Evolutionary conservation across 2,888 invertebrate species (phyloP).

Genomic region (Idaea straminata): DNA sequence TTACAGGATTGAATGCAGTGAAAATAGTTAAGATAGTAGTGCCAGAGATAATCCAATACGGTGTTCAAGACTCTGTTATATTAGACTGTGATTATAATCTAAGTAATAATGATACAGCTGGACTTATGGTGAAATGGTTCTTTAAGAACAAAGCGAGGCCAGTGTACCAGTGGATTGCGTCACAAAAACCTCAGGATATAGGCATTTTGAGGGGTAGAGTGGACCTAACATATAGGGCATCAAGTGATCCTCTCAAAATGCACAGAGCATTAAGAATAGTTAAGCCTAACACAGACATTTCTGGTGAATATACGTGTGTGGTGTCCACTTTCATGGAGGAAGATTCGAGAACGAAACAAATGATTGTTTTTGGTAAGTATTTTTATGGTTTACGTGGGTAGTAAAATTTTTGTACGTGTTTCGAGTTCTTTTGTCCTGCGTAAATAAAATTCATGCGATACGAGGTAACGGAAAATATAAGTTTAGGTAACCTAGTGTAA

Average conservation of each 20-base stretch:
- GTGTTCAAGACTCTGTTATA: slow-evolving; percentile 81
- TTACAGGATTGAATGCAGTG: slow-evolving; percentile 79
- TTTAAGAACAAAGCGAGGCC: slow-evolving; percentile 83
- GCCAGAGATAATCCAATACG: slow-evolving; percentile 82
- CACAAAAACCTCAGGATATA: slow-evolving; percentile 83
- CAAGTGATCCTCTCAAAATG: slow-evolving; percentile 83
- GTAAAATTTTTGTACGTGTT: background rate
- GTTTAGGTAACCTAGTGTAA: too few species aligned
- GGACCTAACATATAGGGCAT: slow-evolving; percentile 83
- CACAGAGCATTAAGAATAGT: slow-evolving; percentile 86
- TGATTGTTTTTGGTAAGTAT: slow-evolving; percentile 84
- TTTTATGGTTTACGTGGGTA: background rate
- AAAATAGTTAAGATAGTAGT: slow-evolving; percentile 82
- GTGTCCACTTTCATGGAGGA: slow-evolving; percentile 86
- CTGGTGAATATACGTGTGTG: slow-evolving; percentile 87
- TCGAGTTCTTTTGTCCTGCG: background rate
- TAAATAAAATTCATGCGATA: background rate
- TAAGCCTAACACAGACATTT: slow-evolving; percentile 85
- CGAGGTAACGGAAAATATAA: background rate
- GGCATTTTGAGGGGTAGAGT: slow-evolving; percentile 78
- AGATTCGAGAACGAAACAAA: slow-evolving; percentile 82
- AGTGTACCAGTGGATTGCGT: slow-evolving; percentile 90
- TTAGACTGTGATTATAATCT: slow-evolving; percentile 87
- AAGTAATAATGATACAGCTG: slow-evolving; percentile 80
- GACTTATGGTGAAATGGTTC: slow-evolving; percentile 89